These are phyloP conservation scores for Hiodon alosoides DNA, from an alignment of 2,113 vertebrate species.

Conservation along the genomic window DNA sequence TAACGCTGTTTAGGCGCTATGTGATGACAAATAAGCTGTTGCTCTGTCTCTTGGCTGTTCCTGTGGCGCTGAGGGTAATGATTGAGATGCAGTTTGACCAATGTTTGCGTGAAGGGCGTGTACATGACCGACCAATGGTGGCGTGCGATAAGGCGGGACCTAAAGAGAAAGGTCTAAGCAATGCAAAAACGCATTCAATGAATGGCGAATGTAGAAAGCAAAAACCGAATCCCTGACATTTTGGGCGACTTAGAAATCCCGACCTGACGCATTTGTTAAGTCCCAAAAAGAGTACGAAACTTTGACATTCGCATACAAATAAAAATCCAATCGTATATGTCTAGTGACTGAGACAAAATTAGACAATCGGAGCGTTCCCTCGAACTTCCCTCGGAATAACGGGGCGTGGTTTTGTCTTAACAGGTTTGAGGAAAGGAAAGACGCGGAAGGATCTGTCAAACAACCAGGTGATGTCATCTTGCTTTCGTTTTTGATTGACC, in stretches of 20 bases:
- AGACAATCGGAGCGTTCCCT: too few species aligned
- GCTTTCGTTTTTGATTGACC: too few species aligned
- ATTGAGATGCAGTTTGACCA: constrained; percentile 9
- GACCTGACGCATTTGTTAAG: background rate
- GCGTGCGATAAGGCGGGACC: constrained; percentile 12
- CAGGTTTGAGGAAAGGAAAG: too few species aligned
- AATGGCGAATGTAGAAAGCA: constrained; percentile 9
- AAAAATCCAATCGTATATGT: too few species aligned
- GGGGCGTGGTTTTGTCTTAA: too few species aligned
- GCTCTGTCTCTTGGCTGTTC: constrained; percentile 1
- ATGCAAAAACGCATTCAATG: constrained; percentile 1
- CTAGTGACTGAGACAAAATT: too few species aligned
- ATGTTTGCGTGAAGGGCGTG: constrained; percentile 6
- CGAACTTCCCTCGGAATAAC: too few species aligned
- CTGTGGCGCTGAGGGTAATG: constrained; percentile 3
- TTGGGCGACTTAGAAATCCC: background rate
- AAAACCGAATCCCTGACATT: constrained; percentile 1
- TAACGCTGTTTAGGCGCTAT: background rate
- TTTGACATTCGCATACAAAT: too few species aligned
- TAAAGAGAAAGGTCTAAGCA: constrained; percentile 11
- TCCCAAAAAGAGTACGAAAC: background rate
- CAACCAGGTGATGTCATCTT: too few species aligned
- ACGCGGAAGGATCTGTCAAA: too few species aligned
- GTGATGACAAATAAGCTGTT: background rate
- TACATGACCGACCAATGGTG: constrained; percentile 7